These are phyloP conservation scores for Lateolabrax maculatus DNA, from an alignment of 2,797 vertebrate species.

Conservation along the genomic window DNA sequence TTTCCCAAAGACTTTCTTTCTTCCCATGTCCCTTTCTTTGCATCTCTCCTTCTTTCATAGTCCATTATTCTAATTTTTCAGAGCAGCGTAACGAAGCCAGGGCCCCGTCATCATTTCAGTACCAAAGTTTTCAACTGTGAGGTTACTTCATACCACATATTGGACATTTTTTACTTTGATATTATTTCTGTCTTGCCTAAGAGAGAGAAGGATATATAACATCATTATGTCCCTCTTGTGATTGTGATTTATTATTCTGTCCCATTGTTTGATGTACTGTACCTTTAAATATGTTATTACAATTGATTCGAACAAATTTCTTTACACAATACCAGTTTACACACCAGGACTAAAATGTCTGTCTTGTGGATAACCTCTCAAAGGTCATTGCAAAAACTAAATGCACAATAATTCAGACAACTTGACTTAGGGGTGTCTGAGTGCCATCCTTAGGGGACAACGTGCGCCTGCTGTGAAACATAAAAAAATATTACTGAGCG, in stretches of 20 bases:
- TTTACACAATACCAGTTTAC: not conserved
- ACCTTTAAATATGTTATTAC: conserved; percentile 2
- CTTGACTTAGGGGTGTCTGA: conserved; percentile 61
- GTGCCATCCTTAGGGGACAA: conserved; percentile 29
- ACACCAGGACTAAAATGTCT: conserved; percentile 13
- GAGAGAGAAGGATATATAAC: not conserved
- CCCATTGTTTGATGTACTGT: not conserved
- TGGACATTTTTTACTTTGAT: conserved; percentile 18
- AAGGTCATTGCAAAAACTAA: conserved; percentile 48
- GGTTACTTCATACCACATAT: conserved; percentile 49
- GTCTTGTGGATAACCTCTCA: conserved; percentile 17
- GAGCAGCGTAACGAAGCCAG: conserved; percentile 70
- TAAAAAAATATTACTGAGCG: conserved; percentile 48
- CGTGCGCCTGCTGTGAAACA: conserved; percentile 50
- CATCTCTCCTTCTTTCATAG: conserved; percentile 71
- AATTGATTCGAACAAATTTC: not conserved
- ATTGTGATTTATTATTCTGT: conserved; percentile 1
- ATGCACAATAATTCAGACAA: conserved; percentile 48
- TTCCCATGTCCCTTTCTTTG: conserved; percentile 69
- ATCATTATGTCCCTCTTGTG: not conserved
- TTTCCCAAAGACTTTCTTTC: conserved; percentile 68
- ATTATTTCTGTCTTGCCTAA: conserved; percentile 32
- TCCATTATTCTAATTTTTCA: conserved; percentile 77
- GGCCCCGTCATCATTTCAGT: conserved; percentile 72
- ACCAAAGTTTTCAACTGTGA: conserved; percentile 54